Conservation (phyloP, 2,888 invertebrate genomes). For the Linnaemya tessellans region DNA sequence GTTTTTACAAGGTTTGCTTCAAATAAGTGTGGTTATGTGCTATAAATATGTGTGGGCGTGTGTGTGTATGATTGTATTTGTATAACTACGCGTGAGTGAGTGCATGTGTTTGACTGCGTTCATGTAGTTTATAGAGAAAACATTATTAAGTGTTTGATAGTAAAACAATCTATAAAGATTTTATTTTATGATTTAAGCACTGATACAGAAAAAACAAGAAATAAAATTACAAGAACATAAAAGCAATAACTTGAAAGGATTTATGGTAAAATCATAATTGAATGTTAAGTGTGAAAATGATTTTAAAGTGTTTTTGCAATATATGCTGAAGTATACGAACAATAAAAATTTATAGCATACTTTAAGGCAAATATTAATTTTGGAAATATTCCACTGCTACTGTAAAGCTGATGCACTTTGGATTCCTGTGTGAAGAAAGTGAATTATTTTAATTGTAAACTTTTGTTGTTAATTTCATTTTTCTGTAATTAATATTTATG, state of each 20-base stretch:
- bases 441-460: too few relatives aligned
- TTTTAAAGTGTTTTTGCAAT: not conserved
- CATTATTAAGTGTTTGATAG: constrained; percentile 47
- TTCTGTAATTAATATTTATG: too few relatives aligned
- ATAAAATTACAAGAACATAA: constrained; percentile 2
- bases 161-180: constrained; percentile 47
- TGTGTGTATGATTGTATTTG: not conserved
- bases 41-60: not conserved
- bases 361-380: too few relatives aligned
- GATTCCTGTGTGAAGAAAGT: too few relatives aligned
- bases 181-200: constrained; percentile 41
- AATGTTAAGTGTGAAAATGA: constrained; percentile 46
- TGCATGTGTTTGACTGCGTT: constrained; percentile 1
- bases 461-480: too few relatives aligned
- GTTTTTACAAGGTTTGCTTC: constrained; percentile 38
- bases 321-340: too few relatives aligned
- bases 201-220: constrained; percentile 20
- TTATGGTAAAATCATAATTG: constrained; percentile 17
- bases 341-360: too few relatives aligned
- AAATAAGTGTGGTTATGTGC: not conserved
- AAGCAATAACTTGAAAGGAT: constrained; percentile 16
- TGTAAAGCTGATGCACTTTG: not conserved
- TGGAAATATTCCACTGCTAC: too few relatives aligned
- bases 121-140: constrained; percentile 41
- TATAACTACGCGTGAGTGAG: not conserved